Evolutionary conservation across 2,888 invertebrate genomes (phyloP).

Genomic region (Lepidonotus clava): DNA sequence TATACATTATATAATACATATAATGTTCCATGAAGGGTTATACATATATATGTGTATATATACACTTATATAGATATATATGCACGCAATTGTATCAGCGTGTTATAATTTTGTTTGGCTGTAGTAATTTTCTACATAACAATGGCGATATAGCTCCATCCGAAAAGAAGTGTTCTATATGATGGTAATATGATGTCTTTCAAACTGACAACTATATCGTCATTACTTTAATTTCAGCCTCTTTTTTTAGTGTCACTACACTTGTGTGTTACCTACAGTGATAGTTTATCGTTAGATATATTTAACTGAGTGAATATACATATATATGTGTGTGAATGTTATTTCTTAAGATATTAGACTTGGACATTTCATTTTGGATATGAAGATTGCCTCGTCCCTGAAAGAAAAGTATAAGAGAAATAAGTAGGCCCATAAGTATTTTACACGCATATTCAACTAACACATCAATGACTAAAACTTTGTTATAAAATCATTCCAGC

Average conservation of each 20-base stretch:
- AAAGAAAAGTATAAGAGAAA: too few species aligned
- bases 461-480: too few species aligned
- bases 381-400: too few species aligned
- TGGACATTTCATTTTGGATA: too few species aligned
- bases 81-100: neutral
- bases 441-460: too few species aligned
- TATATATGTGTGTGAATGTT: too few species aligned
- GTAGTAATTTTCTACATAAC: neutral
- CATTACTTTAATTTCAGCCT: neutral
- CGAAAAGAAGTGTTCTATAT: neutral
- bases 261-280: neutral
- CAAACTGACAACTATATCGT: neutral
- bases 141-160: conserved; percentile 5
- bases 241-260: neutral
- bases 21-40: conserved; percentile 30
- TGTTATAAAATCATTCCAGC: too few species aligned
- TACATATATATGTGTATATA: neutral
- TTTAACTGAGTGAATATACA: too few species aligned
- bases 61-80: neutral
- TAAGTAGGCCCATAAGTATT: too few species aligned
- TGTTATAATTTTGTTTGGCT: neutral
- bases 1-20: conserved; percentile 28
- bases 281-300: too few species aligned
- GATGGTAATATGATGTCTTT: neutral
- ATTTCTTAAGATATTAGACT: too few species aligned